Evolutionary conservation across 2,888 invertebrate species (phyloP), one percentile per base, ranked within the genome.

Genomic region (Drosophila quinaria): DNA sequence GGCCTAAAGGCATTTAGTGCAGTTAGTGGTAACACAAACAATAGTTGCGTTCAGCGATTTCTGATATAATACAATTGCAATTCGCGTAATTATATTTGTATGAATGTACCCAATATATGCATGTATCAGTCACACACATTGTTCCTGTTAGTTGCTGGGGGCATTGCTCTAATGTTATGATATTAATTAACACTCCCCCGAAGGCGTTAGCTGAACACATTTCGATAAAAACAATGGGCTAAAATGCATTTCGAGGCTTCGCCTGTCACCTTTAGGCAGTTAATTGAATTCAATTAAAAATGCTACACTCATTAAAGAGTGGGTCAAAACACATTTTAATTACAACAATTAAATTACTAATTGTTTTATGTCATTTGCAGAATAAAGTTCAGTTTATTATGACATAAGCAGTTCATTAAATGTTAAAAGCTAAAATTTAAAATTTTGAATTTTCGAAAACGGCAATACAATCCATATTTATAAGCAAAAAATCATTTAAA

Each of bases 121-220:
- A 6, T 17, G 25, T 37, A 19, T 19, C 41, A 41, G 15, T 52
- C 29, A 8, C 29, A 29, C 8, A 29, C 29, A 29, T 8, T 29
- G 25, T 25, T 25, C 17, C 61, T 72, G 37, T 61, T 54, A 41
- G 50, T 29, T 49, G 41, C 44, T 29, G 42, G 44, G 13, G 25
- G 35, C 52, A 31, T 35, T 62, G 31, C 39, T 44, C 6, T 37
- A 10, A 46, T 19, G 58, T 39, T 49, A 51, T 77, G 60, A 55
- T 75, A 67, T 79, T 71, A 74, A 74, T 75, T 67, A 74, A 67
- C 63, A 63, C 41, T 39, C 66, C 51, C 65, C 56, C 59, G 19
- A 52, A 44, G 83, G 87, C 81, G 29, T 58, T 69, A 62, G 83
- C 75, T 88, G 88, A 86, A 88, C 72, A 68, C 56, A 86, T 72